phyloP scores from a whole-genome alignment of 2,797 vertebrate species.

The Danio jaintianensis region DNA sequence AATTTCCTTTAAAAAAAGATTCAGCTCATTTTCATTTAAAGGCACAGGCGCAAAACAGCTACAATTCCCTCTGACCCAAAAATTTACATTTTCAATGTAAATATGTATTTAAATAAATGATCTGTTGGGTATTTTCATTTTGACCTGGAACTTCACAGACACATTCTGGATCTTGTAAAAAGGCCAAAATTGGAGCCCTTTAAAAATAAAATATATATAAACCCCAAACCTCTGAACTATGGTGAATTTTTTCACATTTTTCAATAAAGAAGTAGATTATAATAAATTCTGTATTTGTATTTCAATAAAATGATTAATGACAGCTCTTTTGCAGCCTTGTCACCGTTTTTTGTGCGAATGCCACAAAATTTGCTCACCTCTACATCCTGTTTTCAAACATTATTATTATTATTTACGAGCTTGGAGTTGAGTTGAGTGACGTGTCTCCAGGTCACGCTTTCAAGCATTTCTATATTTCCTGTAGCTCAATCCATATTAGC shows the following conservation, averaged over 20 bases:
- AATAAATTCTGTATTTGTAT: background rate
- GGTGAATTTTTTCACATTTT: background rate
- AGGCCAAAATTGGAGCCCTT: too few relatives aligned
- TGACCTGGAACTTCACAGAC: too few relatives aligned
- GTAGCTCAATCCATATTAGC: background rate
- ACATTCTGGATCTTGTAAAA: too few relatives aligned
- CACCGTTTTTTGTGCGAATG: background rate
- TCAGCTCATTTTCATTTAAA: too few relatives aligned
- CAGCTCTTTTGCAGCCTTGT: background rate
- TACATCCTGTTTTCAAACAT: background rate
- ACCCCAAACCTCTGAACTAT: background rate
- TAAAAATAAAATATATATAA: too few relatives aligned
- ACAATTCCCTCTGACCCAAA: too few relatives aligned
- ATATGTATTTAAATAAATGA: too few relatives aligned
- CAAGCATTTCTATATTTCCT: constrained; percentile 43
- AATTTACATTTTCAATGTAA: too few relatives aligned
- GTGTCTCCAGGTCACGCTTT: background rate
- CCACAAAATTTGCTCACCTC: background rate
- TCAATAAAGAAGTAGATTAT: background rate
- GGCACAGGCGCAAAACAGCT: too few relatives aligned
- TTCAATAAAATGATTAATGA: background rate
- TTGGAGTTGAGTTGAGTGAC: background rate
- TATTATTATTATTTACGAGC: background rate
- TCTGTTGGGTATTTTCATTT: too few relatives aligned
- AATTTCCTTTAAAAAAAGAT: too few relatives aligned